phyloP scores from a whole-genome alignment of 2,797 vertebrate genomes.

The Bucorvus abyssinicus region DNA sequence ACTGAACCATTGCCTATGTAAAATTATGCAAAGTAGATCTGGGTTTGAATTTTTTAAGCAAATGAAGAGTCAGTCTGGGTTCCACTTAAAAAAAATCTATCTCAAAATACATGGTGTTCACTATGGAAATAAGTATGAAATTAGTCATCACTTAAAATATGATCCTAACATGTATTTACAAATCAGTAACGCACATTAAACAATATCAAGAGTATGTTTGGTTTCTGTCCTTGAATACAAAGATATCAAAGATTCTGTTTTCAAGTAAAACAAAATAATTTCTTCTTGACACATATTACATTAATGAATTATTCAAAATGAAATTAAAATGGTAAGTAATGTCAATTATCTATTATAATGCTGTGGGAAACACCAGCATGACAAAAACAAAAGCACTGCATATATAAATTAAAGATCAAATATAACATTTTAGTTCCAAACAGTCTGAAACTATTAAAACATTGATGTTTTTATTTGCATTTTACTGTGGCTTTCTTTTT shows the following conservation, averaged over 20 bases:
- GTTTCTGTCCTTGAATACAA: not conserved
- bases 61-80: conserved; percentile 20
- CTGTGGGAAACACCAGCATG: not conserved
- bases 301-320: not conserved
- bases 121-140: conserved; percentile 37
- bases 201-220: not conserved
- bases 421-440: not conserved
- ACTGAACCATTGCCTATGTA: conserved; percentile 11
- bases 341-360: not conserved
- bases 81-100: not conserved
- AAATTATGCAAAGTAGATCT: conserved; percentile 57
- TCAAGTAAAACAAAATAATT: not conserved
- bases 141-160: conserved; percentile 11
- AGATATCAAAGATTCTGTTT: not conserved
- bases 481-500: not conserved
- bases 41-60: conserved; percentile 39
- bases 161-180: conserved; percentile 6
- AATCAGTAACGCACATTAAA: not conserved
- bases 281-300: not conserved
- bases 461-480: not conserved
- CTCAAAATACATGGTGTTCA: not conserved
- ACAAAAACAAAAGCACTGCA: not conserved
- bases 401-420: not conserved
- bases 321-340: not conserved
- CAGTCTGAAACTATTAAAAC: not conserved